Percentiles rank a stretch among this genome's conserved stretches.
Conservation (phyloP, 2,797 vertebrate genomes). For the Cuculus canorus region DNA sequence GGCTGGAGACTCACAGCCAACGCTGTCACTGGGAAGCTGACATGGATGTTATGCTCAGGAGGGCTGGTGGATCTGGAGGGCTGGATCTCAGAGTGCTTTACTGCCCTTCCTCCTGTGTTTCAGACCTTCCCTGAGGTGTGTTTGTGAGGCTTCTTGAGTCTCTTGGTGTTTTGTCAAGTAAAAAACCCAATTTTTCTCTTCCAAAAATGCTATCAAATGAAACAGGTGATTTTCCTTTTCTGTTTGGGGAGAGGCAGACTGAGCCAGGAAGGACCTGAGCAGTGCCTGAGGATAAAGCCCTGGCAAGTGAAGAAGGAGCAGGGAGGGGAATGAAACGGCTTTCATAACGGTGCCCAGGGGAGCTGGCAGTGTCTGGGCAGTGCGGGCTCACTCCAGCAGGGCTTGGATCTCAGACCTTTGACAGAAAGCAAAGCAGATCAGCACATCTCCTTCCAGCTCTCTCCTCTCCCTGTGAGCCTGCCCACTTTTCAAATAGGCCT, state of each 20-base stretch:
- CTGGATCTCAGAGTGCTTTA: background rate
- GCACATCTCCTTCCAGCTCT: background rate
- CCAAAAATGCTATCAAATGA: background rate
- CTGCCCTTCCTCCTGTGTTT: background rate
- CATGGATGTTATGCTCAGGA: background rate
- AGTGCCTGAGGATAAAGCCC: background rate
- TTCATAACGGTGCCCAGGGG: background rate
- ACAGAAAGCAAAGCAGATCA: background rate
- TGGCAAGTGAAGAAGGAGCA: background rate
- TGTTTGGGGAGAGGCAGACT: background rate
- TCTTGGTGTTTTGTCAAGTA: background rate
- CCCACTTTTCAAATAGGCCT: background rate
- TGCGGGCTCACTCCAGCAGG: background rate
- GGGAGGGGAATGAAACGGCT: background rate
- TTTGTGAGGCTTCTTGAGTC: background rate
- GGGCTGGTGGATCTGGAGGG: background rate
- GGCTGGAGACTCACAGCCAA: background rate
- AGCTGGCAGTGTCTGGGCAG: background rate
- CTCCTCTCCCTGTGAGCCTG: background rate
- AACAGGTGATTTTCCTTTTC: background rate
- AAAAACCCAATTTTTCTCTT: background rate
- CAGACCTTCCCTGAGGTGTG: background rate
- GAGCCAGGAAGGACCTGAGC: background rate
- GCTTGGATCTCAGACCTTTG: background rate
- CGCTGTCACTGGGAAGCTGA: background rate